These are phyloP conservation scores for Aphis gossypii DNA, from an alignment of 1,140 invertebrate genomes.

Conservation along the genomic window DNA sequence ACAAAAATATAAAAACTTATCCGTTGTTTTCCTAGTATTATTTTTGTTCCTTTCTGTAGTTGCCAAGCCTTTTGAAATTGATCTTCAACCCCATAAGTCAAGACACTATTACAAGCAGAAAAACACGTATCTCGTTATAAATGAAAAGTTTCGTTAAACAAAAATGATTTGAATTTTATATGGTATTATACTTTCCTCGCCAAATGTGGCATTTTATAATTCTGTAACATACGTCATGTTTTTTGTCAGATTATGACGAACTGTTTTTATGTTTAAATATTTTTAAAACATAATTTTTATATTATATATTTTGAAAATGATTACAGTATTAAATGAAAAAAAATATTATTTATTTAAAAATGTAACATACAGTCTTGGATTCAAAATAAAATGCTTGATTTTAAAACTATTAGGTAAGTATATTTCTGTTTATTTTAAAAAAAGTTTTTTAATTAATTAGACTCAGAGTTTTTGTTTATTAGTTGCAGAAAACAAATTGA, in stretches of 20 bases:
- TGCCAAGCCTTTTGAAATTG: constrained; percentile 31
- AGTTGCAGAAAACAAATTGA: too few relatives aligned
- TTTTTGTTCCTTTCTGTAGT: background rate
- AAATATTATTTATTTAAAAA: too few relatives aligned
- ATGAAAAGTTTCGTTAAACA: constrained; percentile 43
- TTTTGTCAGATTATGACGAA: background rate
- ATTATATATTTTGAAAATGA: background rate
- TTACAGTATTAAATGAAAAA: too few relatives aligned
- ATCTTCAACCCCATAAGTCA: constrained; percentile 3
- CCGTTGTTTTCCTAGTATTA: constrained; percentile 26
- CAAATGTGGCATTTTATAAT: background rate
- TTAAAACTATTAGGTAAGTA: too few relatives aligned
- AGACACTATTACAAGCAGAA: background rate
- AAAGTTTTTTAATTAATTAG: too few relatives aligned
- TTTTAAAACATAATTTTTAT: background rate
- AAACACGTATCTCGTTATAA: constrained; percentile 26
- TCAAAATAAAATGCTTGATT: too few relatives aligned
- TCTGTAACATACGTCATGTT: background rate
- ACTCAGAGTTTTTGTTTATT: too few relatives aligned
- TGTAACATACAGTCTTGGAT: too few relatives aligned
- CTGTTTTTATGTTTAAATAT: background rate
- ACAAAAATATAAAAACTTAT: background rate
- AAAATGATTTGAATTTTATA: constrained; percentile 11
- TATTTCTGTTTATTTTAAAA: too few relatives aligned
- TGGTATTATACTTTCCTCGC: background rate